phyloP scores from a whole-genome alignment of 2,797 vertebrate species.

The Myotis planiceps region DNA sequence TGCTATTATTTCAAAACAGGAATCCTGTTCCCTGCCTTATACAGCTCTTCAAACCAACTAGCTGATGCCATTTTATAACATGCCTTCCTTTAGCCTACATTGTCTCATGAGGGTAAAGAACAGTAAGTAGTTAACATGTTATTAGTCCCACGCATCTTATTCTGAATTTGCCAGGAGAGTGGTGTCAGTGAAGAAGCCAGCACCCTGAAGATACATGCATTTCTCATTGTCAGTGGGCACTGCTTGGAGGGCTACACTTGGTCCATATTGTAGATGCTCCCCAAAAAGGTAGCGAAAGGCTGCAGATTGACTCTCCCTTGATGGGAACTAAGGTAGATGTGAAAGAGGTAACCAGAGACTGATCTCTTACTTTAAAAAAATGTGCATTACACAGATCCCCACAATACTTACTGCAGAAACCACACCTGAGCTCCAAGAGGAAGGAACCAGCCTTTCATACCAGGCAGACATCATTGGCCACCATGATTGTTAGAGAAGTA shows the following conservation, averaged over 20 bases:
- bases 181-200: accelerated
- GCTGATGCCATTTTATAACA: background rate
- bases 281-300: background rate
- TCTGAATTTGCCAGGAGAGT: background rate
- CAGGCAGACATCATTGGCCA: background rate
- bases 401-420: background rate
- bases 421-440: background rate
- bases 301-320: background rate
- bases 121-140: background rate
- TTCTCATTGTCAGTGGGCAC: background rate
- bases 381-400: background rate
- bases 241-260: background rate
- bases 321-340: background rate
- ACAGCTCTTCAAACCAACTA: background rate
- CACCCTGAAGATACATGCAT: background rate
- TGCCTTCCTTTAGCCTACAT: background rate
- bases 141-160: background rate
- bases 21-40: background rate
- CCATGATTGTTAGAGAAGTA: background rate
- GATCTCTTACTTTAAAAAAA: background rate
- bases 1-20: background rate
- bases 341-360: background rate
- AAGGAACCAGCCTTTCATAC: background rate
- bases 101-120: background rate
- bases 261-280: background rate